Evolutionary conservation across 2,888 invertebrate genomes (phyloP), one percentile per base, ranked within the genome.

Genomic region (Cepaea hortensis): DNA sequence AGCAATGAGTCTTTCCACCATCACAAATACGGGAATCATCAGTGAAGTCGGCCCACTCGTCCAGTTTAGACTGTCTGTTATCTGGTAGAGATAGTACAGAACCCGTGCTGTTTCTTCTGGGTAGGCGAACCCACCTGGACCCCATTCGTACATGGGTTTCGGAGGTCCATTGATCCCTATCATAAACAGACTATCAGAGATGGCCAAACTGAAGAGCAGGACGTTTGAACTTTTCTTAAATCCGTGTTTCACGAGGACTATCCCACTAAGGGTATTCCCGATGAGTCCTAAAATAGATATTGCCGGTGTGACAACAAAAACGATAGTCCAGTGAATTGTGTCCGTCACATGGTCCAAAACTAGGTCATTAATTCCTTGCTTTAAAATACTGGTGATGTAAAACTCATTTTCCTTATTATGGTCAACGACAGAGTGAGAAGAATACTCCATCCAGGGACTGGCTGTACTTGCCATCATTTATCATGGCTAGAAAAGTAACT

Each of bases 181-280:
- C 81, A 85, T 73, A 62, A 81, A 85, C 11, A 68, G 18, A 3
- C 81, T 72, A 65, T 85, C 85, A 20, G 85, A 81, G 11, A 85
- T 73, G 9, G 85, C 85, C 61, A 85, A 48, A 46, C 48, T 48
- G 61, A 85, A 70, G 15, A 85, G 81, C 23, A 85, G 48, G 50
- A 85, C 73, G 81, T 81, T 81, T 11, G 85, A 81, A n/a, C 85
- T 81, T 81, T 85, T 85, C 46, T 20, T 72, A n/a, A 85, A 48
- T 13, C 85, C 85, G 3, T 81, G 85, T 23, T 72, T 80, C 48
- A 23, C n/a, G 48, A 81, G 65, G 3, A 85, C 75, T 3, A 81
- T 81, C 15, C 73, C 20, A 48, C 73, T 85, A 18, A 81, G 20
- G 48, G 20, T n/a, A 48, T 85, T 85, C 6, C 85, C 85, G 50